Evolutionary conservation across 2,113 vertebrate species (phyloP).

Genomic region (human): GRCh38 chr4:123978001-123978500

Average conservation of each 20-base stretch:
- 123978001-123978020: constrained; percentile 5
- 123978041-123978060: neutral
- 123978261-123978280: no score
- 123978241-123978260: no score
- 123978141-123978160: neutral
- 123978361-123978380: neutral
- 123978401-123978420: neutral
- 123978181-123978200: no score
- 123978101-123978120: neutral
- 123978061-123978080: constrained; percentile 35
- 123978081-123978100: neutral
- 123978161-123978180: no score
- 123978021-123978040: neutral
- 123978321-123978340: no score
- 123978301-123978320: no score
- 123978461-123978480: neutral
- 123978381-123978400: neutral
- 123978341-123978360: neutral
- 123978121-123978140: neutral
- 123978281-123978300: no score
- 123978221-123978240: no score
- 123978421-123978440: neutral
- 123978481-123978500: neutral
- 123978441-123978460: neutral
- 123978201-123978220: no score